Conservation (phyloP, 2,113 vertebrate species). For the Paramormyrops kingsleyae region DNA sequence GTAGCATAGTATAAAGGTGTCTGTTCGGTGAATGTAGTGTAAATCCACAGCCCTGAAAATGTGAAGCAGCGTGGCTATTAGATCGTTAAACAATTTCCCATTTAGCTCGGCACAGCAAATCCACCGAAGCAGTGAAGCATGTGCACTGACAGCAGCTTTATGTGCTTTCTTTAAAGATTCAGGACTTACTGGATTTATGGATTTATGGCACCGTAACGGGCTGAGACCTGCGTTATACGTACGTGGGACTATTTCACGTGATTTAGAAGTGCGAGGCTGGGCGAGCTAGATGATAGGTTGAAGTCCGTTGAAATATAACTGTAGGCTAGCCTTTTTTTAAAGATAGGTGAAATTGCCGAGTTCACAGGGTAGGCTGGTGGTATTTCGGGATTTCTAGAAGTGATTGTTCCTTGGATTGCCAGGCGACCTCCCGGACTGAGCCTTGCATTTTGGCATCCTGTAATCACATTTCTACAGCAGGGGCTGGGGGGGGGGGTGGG, state of each 20-base stretch:
- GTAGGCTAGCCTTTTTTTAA: neutral
- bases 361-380: neutral
- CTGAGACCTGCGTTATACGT: neutral
- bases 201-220: neutral
- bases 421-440: neutral
- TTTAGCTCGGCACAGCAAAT: neutral
- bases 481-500: neutral
- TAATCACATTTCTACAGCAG: neutral
- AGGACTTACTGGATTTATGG: neutral
- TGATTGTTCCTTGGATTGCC: neutral
- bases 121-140: neutral
- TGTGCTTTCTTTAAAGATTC: neutral
- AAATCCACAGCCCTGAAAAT: neutral
- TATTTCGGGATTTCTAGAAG: neutral
- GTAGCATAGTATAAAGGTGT: neutral
- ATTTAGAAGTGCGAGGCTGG: neutral
- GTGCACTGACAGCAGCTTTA: neutral
- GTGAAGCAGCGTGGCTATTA: neutral
- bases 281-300: neutral
- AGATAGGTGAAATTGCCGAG: neutral
- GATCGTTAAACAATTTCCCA: neutral
- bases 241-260: neutral
- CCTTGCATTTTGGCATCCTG: neutral
- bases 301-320: neutral
- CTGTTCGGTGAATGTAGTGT: neutral